Conservation (phyloP, 1,140 invertebrate genomes). For the Magallana gigas region DNA sequence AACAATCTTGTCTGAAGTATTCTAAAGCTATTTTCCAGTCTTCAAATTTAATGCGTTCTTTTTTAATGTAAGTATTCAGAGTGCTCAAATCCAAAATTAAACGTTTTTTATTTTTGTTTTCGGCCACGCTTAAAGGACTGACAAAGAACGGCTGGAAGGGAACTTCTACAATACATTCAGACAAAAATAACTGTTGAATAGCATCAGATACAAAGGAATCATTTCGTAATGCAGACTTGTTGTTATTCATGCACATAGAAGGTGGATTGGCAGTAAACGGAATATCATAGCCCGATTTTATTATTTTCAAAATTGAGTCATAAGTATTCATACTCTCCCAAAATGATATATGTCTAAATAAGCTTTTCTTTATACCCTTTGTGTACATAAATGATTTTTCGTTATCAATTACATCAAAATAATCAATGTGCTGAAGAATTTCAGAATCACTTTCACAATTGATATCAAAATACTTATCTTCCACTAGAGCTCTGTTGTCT, state of each 20-base stretch:
- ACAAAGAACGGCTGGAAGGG: background rate
- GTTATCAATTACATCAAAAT: slow-evolving; percentile 7
- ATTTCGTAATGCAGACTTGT: background rate
- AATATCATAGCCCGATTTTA: too few relatives aligned
- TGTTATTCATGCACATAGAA: too few relatives aligned
- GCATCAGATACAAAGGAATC: slow-evolving; percentile 4
- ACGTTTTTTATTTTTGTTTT: background rate
- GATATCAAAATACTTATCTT: slow-evolving; percentile 4
- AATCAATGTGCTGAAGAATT: background rate
- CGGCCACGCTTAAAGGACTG: slow-evolving; percentile 25
- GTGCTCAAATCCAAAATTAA: slow-evolving; percentile 43
- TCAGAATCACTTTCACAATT: slow-evolving; percentile 21
- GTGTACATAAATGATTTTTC: too few relatives aligned
- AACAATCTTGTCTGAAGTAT: slow-evolving; percentile 30
- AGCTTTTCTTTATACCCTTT: too few relatives aligned
- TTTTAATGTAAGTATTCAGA: slow-evolving; percentile 38
- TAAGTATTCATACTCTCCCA: too few relatives aligned
- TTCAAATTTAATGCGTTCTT: slow-evolving; percentile 50
- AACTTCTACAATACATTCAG: background rate
- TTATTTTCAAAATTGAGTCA: too few relatives aligned
- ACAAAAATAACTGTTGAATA: slow-evolving; percentile 14
- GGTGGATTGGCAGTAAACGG: too few relatives aligned
- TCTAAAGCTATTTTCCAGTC: slow-evolving; percentile 32
- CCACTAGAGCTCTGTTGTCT: background rate
- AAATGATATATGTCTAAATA: too few relatives aligned